Evolutionary conservation across 2,888 invertebrate genomes (phyloP).

Genomic region (Diabrotica balteata): DNA sequence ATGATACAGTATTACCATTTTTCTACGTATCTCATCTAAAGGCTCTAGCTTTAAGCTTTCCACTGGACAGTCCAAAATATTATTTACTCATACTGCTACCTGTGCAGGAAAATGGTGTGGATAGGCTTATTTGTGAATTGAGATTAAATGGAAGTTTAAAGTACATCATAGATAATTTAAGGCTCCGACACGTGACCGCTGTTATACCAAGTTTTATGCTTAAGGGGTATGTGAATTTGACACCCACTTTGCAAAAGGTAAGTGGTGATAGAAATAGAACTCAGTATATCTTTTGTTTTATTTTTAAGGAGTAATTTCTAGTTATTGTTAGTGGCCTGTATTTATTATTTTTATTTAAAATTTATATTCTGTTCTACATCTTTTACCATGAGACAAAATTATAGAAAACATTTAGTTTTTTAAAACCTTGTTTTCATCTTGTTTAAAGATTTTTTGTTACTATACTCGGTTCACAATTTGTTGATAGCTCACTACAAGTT

Average conservation of each 20-base stretch:
- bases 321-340: too few relatives aligned
- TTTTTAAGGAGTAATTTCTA: too few relatives aligned
- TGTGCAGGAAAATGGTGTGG: constrained; percentile 66
- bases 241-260: constrained; percentile 84
- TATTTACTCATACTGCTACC: constrained; percentile 79
- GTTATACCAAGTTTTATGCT: constrained; percentile 82
- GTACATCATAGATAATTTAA: constrained; percentile 72
- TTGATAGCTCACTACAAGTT: too few relatives aligned
- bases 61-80: constrained; percentile 81
- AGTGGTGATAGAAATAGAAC: constrained; percentile 43
- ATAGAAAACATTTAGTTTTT: too few relatives aligned
- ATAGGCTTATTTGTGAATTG: constrained; percentile 70
- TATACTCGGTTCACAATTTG: too few relatives aligned
- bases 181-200: constrained; percentile 76
- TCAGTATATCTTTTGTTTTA: too few relatives aligned
- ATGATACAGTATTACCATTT: constrained; percentile 79
- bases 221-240: constrained; percentile 79
- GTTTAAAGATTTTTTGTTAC: too few relatives aligned
- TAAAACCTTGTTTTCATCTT: too few relatives aligned
- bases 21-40: constrained; percentile 76
- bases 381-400: too few relatives aligned
- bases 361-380: too few relatives aligned
- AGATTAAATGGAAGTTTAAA: constrained; percentile 69
- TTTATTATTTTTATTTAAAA: too few relatives aligned
- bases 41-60: constrained; percentile 77